A percentile compares a stretch with the other conserved stretches of the same genome.
phyloP scores from a whole-genome alignment of 2,113 vertebrate species.

The Osmerus eperlanus region DNA sequence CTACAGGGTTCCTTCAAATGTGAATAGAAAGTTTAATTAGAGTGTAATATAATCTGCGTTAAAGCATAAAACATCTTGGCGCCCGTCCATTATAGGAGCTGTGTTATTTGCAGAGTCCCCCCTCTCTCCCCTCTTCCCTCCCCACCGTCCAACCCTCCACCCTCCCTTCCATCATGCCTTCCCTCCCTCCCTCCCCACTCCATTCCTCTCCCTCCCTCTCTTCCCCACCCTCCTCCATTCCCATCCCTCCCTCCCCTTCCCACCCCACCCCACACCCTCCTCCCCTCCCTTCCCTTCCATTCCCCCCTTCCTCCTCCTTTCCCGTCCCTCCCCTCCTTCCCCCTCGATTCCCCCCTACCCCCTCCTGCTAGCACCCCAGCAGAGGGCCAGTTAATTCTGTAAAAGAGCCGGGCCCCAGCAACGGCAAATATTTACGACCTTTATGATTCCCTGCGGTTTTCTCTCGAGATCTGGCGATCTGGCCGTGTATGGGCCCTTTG shows the following conservation, averaged over 20 bases:
- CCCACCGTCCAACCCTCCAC: neutral
- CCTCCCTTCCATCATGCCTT: neutral
- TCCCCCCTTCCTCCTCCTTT: neutral
- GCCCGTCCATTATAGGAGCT: slow-evolving; percentile 71
- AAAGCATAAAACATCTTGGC: slow-evolving; percentile 80
- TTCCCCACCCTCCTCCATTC: neutral
- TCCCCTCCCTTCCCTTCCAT: neutral
- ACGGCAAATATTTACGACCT: slow-evolving; percentile 74
- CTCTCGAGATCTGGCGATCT: slow-evolving; percentile 63
- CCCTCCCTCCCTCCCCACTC: no score
- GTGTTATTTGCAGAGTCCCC: slow-evolving; percentile 65
- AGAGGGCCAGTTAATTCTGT: slow-evolving; percentile 64
- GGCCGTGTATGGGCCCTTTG: slow-evolving; percentile 67
- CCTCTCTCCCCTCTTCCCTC: neutral
- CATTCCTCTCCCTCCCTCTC: slow-evolving; percentile 10
- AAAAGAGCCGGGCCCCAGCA: slow-evolving; percentile 63
- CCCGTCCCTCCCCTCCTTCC: neutral
- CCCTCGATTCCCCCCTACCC: neutral
- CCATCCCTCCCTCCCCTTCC: neutral
- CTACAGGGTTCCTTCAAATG: slow-evolving; percentile 66
- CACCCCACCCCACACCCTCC: neutral
- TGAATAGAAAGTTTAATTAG: slow-evolving; percentile 81
- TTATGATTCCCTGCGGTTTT: slow-evolving; percentile 70
- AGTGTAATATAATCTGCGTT: slow-evolving; percentile 81
- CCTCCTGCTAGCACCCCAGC: slow-evolving; percentile 51